Conservation (phyloP, 2,888 invertebrate genomes). For the Nineta flava region DNA sequence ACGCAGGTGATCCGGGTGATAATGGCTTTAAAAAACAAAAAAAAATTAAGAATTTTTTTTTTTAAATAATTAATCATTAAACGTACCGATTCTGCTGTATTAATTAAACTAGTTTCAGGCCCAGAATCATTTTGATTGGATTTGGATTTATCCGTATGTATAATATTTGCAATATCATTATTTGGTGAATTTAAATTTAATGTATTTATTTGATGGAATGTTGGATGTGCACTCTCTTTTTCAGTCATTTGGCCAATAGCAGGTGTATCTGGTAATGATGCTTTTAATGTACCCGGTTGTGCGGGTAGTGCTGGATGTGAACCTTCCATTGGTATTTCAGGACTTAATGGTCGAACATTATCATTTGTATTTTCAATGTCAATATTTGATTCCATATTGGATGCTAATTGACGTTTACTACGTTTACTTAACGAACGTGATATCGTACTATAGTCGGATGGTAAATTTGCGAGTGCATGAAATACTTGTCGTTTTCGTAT, state of each 20-base stretch:
- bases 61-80: background rate
- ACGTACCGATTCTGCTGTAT: background rate
- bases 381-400: slow-evolving; percentile 13
- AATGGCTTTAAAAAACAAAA: slow-evolving; percentile 4
- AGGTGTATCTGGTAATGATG: slow-evolving; percentile 82
- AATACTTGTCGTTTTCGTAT: slow-evolving; percentile 97
- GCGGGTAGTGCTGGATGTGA: slow-evolving; percentile 71
- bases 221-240: slow-evolving; percentile 76
- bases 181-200: slow-evolving; percentile 13
- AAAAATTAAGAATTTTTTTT: no score
- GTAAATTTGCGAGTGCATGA: slow-evolving; percentile 92
- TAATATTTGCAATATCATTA: slow-evolving; percentile 15
- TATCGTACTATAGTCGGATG: slow-evolving; percentile 83
- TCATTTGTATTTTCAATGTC: background rate
- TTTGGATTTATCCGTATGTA: background rate
- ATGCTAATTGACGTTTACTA: slow-evolving; percentile 27
- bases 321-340: slow-evolving; percentile 62
- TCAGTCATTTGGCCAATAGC: slow-evolving; percentile 87
- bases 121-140: slow-evolving; percentile 7
- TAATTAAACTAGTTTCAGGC: background rate
- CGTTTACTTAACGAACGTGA: slow-evolving; percentile 52
- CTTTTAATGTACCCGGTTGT: slow-evolving; percentile 82
- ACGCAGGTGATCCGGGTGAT: slow-evolving; percentile 8
- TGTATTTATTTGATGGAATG: slow-evolving; percentile 20
- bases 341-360: slow-evolving; percentile 1